These are phyloP conservation scores for Eueides isabella DNA, from an alignment of 1,140 invertebrate species.

Conservation along the genomic window DNA sequence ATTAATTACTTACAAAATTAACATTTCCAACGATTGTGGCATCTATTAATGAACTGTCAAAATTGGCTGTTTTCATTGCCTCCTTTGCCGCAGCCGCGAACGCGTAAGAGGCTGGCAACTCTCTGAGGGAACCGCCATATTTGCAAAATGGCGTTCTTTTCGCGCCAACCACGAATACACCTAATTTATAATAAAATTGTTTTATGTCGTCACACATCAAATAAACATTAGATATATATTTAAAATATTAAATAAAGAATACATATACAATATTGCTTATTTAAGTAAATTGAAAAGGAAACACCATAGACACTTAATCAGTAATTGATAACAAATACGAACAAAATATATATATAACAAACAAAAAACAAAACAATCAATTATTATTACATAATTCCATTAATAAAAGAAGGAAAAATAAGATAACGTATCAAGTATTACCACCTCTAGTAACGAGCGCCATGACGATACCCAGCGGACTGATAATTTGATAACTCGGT, in stretches of 20 bases:
- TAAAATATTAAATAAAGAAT: no score
- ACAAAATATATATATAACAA: not conserved
- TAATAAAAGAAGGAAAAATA: not conserved
- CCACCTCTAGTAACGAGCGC: constrained; percentile 50
- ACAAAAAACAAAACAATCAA: not conserved
- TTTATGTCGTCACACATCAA: no score
- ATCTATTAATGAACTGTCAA: constrained; percentile 58
- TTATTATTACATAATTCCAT: not conserved
- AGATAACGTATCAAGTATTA: constrained; percentile 21
- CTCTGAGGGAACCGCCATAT: constrained; percentile 63
- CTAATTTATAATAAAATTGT: constrained; percentile 41
- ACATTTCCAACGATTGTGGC: constrained; percentile 69
- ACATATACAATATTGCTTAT: not conserved
- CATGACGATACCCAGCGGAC: constrained; percentile 35
- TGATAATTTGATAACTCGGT: constrained; percentile 24
- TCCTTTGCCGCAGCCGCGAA: constrained; percentile 69
- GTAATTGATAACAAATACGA: not conserved
- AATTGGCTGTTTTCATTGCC: constrained; percentile 54
- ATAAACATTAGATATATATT: no score
- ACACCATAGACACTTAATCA: not conserved
- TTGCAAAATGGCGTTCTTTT: constrained; percentile 73
- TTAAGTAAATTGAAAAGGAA: not conserved
- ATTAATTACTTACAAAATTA: constrained; percentile 62
- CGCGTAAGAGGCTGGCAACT: constrained; percentile 57
- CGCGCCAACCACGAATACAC: constrained; percentile 66